Conservation (phyloP, 2,113 vertebrate species). For the Heteronetta atricapilla region DNA sequence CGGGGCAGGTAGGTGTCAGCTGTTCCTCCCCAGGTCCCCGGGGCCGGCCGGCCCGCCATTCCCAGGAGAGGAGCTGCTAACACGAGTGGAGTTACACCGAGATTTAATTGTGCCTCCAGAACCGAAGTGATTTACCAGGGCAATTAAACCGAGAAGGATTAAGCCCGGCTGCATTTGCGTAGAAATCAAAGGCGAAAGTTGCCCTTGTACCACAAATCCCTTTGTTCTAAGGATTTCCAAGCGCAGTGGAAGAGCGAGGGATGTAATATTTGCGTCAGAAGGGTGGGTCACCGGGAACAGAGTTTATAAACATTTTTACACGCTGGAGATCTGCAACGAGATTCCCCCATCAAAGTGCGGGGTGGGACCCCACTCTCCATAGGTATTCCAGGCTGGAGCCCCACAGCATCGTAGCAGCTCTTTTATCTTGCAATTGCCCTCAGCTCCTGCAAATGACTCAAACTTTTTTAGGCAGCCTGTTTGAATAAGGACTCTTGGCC, state of each 20-base stretch:
- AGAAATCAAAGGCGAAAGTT: neutral
- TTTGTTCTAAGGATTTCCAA: neutral
- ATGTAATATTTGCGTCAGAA: neutral
- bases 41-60: neutral
- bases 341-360: slow-evolving; percentile 18
- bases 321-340: neutral
- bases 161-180: neutral
- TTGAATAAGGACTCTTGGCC: slow-evolving; percentile 49
- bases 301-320: slow-evolving; percentile 6
- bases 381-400: neutral
- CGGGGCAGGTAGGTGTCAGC: neutral
- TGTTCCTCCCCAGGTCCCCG: neutral
- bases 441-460: neutral
- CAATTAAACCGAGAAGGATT: neutral
- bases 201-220: neutral
- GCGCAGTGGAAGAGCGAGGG: neutral
- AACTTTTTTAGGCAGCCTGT: neutral
- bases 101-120: neutral
- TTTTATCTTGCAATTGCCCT: slow-evolving; percentile 19
- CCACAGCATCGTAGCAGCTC: neutral
- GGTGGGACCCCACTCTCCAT: neutral
- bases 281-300: neutral
- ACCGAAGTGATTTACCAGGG: neutral
- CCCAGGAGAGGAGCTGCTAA: neutral
- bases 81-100: neutral